These are phyloP conservation scores for Chloropsis cyanopogon DNA, from an alignment of 2,113 vertebrate species.

Conservation along the genomic window DNA sequence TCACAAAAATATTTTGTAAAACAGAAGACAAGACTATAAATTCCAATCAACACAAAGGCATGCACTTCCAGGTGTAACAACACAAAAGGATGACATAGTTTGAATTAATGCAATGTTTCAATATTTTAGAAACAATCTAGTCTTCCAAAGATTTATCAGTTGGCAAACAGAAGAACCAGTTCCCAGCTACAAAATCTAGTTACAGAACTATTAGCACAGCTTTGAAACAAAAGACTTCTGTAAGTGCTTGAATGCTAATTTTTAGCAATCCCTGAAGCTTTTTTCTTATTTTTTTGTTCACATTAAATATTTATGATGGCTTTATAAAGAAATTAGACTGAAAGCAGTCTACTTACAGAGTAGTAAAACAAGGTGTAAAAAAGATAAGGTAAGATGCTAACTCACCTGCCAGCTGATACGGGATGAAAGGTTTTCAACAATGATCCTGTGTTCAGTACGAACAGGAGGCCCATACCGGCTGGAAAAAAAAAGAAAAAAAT, in stretches of 20 bases:
- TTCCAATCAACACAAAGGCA: neutral
- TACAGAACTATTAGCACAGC: neutral
- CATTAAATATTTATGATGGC: conserved; percentile 59
- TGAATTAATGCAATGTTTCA: neutral
- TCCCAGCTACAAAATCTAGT: neutral
- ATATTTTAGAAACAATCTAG: neutral
- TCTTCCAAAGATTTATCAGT: neutral
- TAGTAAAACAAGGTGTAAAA: neutral
- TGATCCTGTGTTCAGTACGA: conserved; percentile 87
- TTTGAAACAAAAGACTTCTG: neutral
- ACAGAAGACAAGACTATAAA: neutral
- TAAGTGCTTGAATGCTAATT: neutral
- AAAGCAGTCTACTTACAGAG: neutral
- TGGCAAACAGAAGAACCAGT: neutral
- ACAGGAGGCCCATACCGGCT: conserved; percentile 86
- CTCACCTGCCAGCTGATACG: conserved; percentile 94
- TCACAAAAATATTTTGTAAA: neutral
- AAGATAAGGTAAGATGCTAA: neutral
- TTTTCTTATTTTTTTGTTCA: neutral
- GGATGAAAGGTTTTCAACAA: conserved; percentile 90
- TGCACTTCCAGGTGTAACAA: neutral
- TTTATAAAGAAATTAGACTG: conserved; percentile 21
- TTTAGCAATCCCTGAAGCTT: neutral
- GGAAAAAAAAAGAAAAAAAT: neutral
- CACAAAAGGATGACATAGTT: neutral